Base-by-base conservation (phyloP, 30 jellyfish, hydroid and myxozoan genomes). In the Aurelia sp. region DNA sequence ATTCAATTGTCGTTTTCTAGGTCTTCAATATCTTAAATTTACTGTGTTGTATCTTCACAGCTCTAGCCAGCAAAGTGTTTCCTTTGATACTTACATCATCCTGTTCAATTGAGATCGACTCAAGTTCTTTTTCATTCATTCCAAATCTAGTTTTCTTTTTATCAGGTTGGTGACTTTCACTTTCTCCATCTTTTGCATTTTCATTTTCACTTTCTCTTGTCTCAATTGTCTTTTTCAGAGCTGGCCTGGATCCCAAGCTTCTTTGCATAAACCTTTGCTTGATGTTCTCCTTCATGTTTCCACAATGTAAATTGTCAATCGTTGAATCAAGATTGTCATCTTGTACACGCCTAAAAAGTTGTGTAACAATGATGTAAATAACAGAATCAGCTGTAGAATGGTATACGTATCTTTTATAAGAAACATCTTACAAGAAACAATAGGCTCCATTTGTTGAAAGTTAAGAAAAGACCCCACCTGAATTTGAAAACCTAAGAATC, bases 121-220 rank as follows among this genome's bases (percentile, higher is more conserved):
- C 87, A 19, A 84, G 66, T 48, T 84, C 93, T 12, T 23, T 48
- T 11, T 84, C 93, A 22, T 60, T 31, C 61, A 84, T 47, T 12
- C 93, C 93, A 73, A 71, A 84, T 60, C 47, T 84, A 53, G 61
- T 82, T 60, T 41, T 73, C 21, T 19, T 63, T 27, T 13, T 37
- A 21, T 40, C 17, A 5, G n/a, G 62, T 30, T 61, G 41, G 17
- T 2, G 12, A 16, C 4, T 48, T 13, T 63, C 52, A 18, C 15
- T 16, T 17, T 37, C 68, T 33, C 13, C 62, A 40, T 78, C 89
- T 6, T 44, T 13, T 59, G n/a, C 11, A 2, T 62, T 65, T 17
- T 4, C 10, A 13, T 16, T 22, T 51, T 72, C 69, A 15, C n/a
- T 66, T 7, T 13, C 69, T 11, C 44, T 47, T 35, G 50, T 11